Evolutionary conservation across 2,888 invertebrate species (phyloP).

Genomic region (Agrochola lychnidis): DNA sequence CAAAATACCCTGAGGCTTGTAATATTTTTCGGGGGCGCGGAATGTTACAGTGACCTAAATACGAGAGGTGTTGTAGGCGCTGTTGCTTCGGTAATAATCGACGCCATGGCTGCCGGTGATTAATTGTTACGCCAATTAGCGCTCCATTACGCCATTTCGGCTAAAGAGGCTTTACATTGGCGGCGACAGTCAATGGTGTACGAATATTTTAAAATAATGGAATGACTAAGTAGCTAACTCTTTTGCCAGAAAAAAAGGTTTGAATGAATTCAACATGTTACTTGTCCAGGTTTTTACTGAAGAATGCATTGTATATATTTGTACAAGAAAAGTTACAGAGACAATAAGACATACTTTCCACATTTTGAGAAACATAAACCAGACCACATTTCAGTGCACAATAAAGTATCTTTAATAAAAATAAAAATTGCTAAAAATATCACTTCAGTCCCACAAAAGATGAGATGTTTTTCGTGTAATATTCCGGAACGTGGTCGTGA

Average conservation of each 20-base stretch:
- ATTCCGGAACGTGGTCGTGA: constrained; percentile 37
- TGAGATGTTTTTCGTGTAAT: constrained; percentile 41
- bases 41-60: constrained; percentile 58
- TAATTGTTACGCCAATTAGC: constrained; percentile 63
- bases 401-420: constrained; percentile 10
- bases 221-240: neutral
- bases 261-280: no score
- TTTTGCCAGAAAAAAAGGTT: no score
- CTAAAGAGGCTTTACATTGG: constrained; percentile 41
- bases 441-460: constrained; percentile 37
- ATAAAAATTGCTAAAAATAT: constrained; percentile 25
- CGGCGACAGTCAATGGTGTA: constrained; percentile 7
- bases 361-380: constrained; percentile 11
- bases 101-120: constrained; percentile 47
- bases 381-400: neutral
- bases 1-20: constrained; percentile 26
- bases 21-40: constrained; percentile 35
- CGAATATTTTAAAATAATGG: constrained; percentile 13
- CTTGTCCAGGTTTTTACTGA: neutral
- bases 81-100: constrained; percentile 51
- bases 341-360: neutral
- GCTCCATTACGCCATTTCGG: constrained; percentile 52
- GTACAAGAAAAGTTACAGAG: neutral
- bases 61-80: constrained; percentile 31
- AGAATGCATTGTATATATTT: constrained; percentile 3